Evolutionary conservation across 1,140 invertebrate species (phyloP).

Genomic region (Pentalonia nigronervosa): DNA sequence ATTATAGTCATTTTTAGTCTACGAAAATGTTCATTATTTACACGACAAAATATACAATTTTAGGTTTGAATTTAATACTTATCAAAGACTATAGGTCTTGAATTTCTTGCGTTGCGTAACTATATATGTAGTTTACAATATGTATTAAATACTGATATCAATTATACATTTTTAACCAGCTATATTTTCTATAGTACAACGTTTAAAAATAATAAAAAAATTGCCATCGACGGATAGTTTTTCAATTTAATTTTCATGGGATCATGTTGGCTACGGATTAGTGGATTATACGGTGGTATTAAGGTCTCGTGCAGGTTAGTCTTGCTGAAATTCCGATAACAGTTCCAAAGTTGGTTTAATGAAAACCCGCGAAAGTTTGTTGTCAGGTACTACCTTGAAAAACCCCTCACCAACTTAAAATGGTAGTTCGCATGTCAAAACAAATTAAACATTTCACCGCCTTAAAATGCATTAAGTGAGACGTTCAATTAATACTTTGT

Average conservation of each 20-base stretch:
- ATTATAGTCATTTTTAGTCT: neutral
- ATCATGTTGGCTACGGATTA: slow-evolving; percentile 5
- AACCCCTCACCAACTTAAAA: slow-evolving; percentile 12
- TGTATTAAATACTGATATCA: neutral
- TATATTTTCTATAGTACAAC: neutral
- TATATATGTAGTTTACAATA: neutral
- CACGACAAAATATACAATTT: neutral
- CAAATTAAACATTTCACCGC: slow-evolving; percentile 40
- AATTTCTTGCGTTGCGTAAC: neutral
- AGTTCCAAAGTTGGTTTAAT: slow-evolving; percentile 36
- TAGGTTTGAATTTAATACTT: neutral
- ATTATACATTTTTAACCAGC: neutral
- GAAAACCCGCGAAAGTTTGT: slow-evolving; percentile 13
- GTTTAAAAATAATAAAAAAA: neutral
- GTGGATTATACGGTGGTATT: slow-evolving; percentile 5
- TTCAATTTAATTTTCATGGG: slow-evolving; percentile 31
- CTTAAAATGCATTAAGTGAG: slow-evolving; percentile 30
- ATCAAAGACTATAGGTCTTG: neutral
- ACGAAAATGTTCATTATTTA: neutral
- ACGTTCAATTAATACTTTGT: neutral
- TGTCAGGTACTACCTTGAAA: slow-evolving; percentile 6
- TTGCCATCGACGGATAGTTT: neutral
- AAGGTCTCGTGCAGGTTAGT: neutral
- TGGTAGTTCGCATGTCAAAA: slow-evolving; percentile 29
- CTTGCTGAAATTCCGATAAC: neutral